Evolutionary conservation across 1,140 invertebrate genomes (phyloP).

Genomic region (Neodiprion lecontei): DNA sequence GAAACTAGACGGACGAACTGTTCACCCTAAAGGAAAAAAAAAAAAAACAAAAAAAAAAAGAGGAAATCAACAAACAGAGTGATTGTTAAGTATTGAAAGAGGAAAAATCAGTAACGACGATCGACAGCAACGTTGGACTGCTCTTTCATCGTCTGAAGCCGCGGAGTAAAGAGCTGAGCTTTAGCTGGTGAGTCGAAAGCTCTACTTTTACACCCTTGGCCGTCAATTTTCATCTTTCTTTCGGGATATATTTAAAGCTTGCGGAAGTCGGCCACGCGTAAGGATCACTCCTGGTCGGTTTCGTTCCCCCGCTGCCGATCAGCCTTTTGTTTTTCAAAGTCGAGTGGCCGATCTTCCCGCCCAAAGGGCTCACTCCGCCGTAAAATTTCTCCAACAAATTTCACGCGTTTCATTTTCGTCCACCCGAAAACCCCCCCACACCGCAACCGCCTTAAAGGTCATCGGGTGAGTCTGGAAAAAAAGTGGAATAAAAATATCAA

Average conservation of each 20-base stretch:
- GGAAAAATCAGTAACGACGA: not conserved
- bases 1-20: constrained; percentile 35
- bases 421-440: no score
- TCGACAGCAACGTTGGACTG: not conserved
- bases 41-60: no score
- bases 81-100: not conserved
- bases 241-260: not conserved
- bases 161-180: constrained; percentile 23
- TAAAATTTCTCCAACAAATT: no score
- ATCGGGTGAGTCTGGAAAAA: no score
- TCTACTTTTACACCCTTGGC: not conserved
- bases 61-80: not conserved
- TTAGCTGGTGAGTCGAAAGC: constrained; percentile 32
- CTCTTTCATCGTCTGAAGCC: constrained; percentile 6
- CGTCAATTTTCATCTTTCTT: not conserved
- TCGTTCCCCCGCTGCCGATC: not conserved
- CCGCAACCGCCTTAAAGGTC: no score
- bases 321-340: not conserved
- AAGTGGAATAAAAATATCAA: no score
- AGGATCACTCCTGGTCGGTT: not conserved
- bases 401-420: no score
- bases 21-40: no score
- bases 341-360: no score
- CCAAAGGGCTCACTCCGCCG: no score
- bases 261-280: no score